Base-by-base conservation (phyloP, 92 coral and sea anemone genomes). In the Paragorgia papillata region DNA sequence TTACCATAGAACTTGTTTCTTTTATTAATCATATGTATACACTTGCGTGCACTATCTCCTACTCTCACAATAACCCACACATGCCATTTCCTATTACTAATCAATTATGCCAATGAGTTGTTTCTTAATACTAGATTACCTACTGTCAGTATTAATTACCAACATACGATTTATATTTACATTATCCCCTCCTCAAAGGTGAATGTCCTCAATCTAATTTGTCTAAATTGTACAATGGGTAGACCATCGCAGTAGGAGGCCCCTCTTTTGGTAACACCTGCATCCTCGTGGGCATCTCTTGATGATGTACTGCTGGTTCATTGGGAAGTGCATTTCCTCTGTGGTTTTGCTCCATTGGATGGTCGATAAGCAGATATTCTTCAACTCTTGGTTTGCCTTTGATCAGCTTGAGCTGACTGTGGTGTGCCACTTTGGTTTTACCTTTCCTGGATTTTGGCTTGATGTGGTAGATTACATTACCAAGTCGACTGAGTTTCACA, bases 141-240 rank as follows among this genome's bases (percentile, higher is more conserved):
- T n/a, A n/a, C n/a, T n/a, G n/a, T n/a, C n/a, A n/a, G n/a, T n/a
- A n/a, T n/a, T n/a, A n/a, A n/a, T n/a, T n/a, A n/a, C n/a, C n/a
- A n/a, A n/a, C n/a, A n/a, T n/a, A n/a, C n/a, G n/a, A n/a, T n/a
- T n/a, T n/a, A n/a, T n/a, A n/a, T n/a, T 37, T 67, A 44, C 74
- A 43, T 55, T 67, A 67, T 27, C 48, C 58, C 74, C 74, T 29
- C 57, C 35, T 43, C 44, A 67, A 67, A 14, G 21, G 74, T 43
- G 74, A 67, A 57, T 57, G 35, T 65, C 57, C 57, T 67, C 74
- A 57, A 67, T 67, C 74, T 67, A 43, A 35, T 4, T 67, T 57
- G 3, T 67, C 39, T 27, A 67, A 67, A 67, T 28, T 43, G 31
- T 24, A 67, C 50, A 33, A 49, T 35, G 33, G 54, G 25, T 65